These are phyloP conservation scores for Noctua janthe DNA, from an alignment of 2,888 invertebrate genomes.

Conservation along the genomic window DNA sequence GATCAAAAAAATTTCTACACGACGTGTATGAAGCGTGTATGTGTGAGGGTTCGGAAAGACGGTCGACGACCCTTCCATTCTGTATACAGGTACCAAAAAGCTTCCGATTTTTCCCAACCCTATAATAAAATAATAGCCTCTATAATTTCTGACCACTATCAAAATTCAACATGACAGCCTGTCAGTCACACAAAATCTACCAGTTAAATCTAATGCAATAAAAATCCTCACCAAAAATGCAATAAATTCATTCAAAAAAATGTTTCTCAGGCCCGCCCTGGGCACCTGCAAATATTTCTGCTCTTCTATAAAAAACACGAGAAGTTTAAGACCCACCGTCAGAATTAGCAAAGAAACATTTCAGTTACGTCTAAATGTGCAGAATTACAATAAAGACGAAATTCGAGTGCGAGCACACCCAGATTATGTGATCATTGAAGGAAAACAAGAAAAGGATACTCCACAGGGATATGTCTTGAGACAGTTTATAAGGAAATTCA, in stretches of 20 bases:
- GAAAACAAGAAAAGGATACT: constrained; percentile 82
- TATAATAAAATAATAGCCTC: neutral
- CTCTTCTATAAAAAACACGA: constrained; percentile 67
- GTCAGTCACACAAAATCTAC: constrained; percentile 29
- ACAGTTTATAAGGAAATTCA: constrained; percentile 82
- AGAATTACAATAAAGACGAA: constrained; percentile 80
- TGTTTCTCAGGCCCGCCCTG: constrained; percentile 18
- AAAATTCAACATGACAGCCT: constrained; percentile 35
- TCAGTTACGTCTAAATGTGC: constrained; percentile 80
- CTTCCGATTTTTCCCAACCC: neutral
- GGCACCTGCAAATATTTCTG: constrained; percentile 48
- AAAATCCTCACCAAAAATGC: constrained; percentile 26
- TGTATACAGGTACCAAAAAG: neutral
- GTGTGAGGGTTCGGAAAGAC: no score
- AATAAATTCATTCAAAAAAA: constrained; percentile 18
- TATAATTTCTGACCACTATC: constrained; percentile 1
- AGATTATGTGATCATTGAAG: constrained; percentile 83
- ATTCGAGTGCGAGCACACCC: constrained; percentile 80
- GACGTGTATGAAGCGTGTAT: no score
- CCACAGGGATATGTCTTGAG: constrained; percentile 76
- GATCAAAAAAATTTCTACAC: no score
- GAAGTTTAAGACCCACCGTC: constrained; percentile 75
- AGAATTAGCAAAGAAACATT: constrained; percentile 80
- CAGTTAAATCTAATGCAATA: neutral
- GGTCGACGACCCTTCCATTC: neutral